Conservation (phyloP, 2,113 vertebrate genomes). For the Apteryx owenii region DNA sequence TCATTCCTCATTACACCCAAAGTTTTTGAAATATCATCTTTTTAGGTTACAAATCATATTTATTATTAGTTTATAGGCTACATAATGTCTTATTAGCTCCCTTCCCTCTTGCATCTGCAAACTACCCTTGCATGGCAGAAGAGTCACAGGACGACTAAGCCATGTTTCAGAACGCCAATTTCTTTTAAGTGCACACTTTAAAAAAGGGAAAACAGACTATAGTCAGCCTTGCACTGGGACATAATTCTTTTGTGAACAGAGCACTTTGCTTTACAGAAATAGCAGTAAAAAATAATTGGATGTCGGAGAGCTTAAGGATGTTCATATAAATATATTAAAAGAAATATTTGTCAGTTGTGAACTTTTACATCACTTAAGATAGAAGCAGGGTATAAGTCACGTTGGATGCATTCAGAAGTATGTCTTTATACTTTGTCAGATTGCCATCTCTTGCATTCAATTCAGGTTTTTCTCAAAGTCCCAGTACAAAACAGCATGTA, state of each 20-base stretch:
- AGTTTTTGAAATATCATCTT: background rate
- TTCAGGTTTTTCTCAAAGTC: background rate
- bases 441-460: background rate
- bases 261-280: constrained; percentile 5
- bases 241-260: background rate
- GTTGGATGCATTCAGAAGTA: background rate
- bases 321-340: constrained; percentile 48
- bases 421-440: background rate
- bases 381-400: background rate
- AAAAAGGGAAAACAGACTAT: background rate
- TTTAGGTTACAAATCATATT: background rate
- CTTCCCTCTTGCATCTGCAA: background rate
- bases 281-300: constrained; percentile 15
- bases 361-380: constrained; percentile 15
- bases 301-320: background rate
- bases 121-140: background rate
- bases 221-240: background rate
- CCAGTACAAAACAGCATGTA: background rate
- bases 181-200: background rate
- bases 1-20: background rate
- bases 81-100: background rate
- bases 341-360: constrained; percentile 27
- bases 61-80: background rate
- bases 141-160: background rate
- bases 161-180: background rate